A percentile compares a stretch with the other conserved stretches of the same genome.
Conservation (phyloP, 2,888 invertebrate genomes). For the Andrena haemorrhoa region DNA sequence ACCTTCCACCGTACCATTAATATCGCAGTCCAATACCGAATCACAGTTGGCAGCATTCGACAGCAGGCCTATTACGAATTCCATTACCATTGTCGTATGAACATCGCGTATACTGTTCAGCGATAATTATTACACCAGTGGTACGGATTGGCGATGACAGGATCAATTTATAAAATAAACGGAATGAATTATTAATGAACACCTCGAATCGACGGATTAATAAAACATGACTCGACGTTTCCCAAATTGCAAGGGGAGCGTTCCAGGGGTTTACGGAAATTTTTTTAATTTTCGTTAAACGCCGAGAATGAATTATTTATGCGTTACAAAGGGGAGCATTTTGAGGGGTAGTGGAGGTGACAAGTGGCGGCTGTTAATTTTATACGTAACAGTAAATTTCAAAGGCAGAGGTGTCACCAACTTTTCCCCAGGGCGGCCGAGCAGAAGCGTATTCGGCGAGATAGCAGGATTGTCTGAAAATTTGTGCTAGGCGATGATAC, state of each 20-base stretch:
- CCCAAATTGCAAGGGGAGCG: neutral
- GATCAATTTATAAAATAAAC: neutral
- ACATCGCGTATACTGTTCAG: neutral
- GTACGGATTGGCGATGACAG: neutral
- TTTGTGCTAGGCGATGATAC: conserved; percentile 43
- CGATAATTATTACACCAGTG: neutral
- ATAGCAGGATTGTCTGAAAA: conserved; percentile 30
- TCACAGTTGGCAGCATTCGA: neutral
- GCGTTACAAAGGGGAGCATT: neutral
- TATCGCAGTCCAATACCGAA: neutral
- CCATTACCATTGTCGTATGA: neutral
- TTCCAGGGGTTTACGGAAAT: neutral
- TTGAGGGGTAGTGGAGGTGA: neutral
- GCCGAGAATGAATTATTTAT: conserved; percentile 1
- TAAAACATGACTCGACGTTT: conserved; percentile 1
- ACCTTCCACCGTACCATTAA: neutral
- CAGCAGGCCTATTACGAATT: neutral
- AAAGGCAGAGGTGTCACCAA: neutral
- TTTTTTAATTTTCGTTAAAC: conserved; percentile 1
- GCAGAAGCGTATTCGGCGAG: conserved; percentile 6
- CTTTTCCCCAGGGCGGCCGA: neutral
- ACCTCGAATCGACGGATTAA: conserved; percentile 4
- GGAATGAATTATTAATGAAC: conserved; percentile 25
- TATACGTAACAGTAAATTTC: neutral
- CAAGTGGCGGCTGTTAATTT: neutral